Base-by-base conservation (phyloP, 2,888 invertebrate genomes). In the Minunthozetes semirufus region DNA sequence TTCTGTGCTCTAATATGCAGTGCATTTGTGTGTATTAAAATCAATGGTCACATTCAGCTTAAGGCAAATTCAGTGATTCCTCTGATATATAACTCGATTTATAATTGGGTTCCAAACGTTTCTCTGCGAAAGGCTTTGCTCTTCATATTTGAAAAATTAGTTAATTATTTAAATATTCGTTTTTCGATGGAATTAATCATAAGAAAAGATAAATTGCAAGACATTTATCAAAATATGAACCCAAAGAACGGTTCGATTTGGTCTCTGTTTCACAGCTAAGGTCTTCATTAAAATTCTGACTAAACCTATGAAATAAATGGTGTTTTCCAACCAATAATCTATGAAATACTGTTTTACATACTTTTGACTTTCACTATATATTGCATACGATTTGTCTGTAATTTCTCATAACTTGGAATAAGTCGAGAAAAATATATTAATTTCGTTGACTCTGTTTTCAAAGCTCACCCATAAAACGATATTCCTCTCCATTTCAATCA, bases 121-220 rank as follows among this genome's bases (percentile, higher is more conserved):
- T 56, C 15, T 46, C 15, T 5, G 22, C 8, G 56, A 56, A 56
- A 56, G 56, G 22, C 56, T 56, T 56, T 42, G 42, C 48, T 22
- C 56, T 56, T 9, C 8, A 22, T 15, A n/a, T 56, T 22, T 56
- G 56, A 25, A 25, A 25, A 9, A 25, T 56, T 19, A 56, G 56
- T 56, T 56, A 56, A 56, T 56, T 56, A 56, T 56, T 56, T 22
- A 56, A 56, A 56, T 56, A 56, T 56, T 56, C 13, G 56, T 56
- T 4, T 5, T 56, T 56, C 13, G 15, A 22, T 22, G 22, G 13
- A 56, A 56, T 56, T 56, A 56, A 56, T 56, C 56, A 56, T 56
- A 56, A 56, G 56, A 56, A 56, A 13, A 56, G 56, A 56, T 56
- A 22, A 9, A 56, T 56, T 56, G 56, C 25, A 22, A 56, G 22